phyloP scores from a whole-genome alignment of 2,888 invertebrate genomes.

The Trachelus tabidus region DNA sequence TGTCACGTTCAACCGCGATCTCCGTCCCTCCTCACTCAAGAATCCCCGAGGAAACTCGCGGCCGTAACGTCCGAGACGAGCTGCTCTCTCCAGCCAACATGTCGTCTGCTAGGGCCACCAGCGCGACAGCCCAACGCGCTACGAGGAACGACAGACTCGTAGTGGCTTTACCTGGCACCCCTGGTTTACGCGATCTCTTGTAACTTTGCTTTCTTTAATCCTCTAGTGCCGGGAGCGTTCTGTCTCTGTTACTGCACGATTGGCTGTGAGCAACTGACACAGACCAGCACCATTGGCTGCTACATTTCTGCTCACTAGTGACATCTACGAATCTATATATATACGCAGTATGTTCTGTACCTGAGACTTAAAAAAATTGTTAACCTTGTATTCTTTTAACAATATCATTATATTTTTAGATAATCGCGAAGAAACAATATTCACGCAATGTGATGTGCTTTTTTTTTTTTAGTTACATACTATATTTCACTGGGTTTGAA shows the following conservation, averaged over 20 bases:
- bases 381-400: background rate
- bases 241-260: background rate
- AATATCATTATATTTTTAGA: background rate
- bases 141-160: slow-evolving; percentile 22
- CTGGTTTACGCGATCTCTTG: background rate
- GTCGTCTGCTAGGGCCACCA: slow-evolving; percentile 65
- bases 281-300: background rate
- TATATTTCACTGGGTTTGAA: background rate
- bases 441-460: background rate
- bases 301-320: background rate
- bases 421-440: background rate
- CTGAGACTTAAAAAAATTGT: background rate
- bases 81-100: slow-evolving; percentile 66
- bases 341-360: background rate
- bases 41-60: slow-evolving; percentile 56
- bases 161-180: slow-evolving; percentile 14
- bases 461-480: background rate
- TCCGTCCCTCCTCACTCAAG: slow-evolving; percentile 45
- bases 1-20: background rate
- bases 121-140: slow-evolving; percentile 44
- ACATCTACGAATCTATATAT: background rate
- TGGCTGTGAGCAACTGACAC: background rate
- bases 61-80: slow-evolving; percentile 59
- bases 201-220: background rate
- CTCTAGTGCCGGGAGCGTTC: background rate